Evolutionary conservation across 2,888 invertebrate genomes (phyloP), one percentile per base, ranked within the genome.

Genomic region (Diplazon laetatorius): DNA sequence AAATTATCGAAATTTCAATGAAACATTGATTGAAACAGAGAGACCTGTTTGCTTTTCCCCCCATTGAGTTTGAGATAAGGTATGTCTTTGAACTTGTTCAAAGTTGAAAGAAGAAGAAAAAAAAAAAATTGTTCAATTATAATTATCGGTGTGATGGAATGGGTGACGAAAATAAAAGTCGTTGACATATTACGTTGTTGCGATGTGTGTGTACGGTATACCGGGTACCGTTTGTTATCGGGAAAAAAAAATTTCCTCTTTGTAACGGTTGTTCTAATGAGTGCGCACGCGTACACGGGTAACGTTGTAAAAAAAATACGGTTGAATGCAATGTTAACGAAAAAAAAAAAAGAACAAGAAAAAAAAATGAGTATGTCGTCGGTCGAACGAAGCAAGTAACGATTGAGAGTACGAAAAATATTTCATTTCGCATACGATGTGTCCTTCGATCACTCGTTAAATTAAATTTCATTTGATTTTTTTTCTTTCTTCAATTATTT

Each of bases 71-170:
- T 30, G 30, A 30, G 30, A 30, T 57, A 37, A 66, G 69, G 70
- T 65, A 62, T 75, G 75, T 14, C 48, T 50, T 68, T 59, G 16
- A 59, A 73, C 55, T 62, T n/a, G n/a, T n/a, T n/a, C n/a, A n/a
- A n/a, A n/a, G n/a, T n/a, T n/a, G n/a, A n/a, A n/a, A n/a, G n/a
- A n/a, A n/a, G n/a, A n/a, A n/a, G 60, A 66, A 60, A 48, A 35
- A 55, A 63, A 37, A 55, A 48, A 37, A 39, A 52, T 78, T 78
- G 78, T 71, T 62, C n/a, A 68, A 74, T 52, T 75, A 75, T 78
- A 42, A 46, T 30, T 65, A 25, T 37, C 70, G 52, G 78, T 63
- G 74, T 46, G 71, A 71, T 70, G 62, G 78, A 59, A 66, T 78
- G 78, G 70, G 74, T 78, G 71, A 65, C 57, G 63, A 44, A 50